Conservation (phyloP, 2,888 invertebrate genomes). For the Apotomis betuletana region DNA sequence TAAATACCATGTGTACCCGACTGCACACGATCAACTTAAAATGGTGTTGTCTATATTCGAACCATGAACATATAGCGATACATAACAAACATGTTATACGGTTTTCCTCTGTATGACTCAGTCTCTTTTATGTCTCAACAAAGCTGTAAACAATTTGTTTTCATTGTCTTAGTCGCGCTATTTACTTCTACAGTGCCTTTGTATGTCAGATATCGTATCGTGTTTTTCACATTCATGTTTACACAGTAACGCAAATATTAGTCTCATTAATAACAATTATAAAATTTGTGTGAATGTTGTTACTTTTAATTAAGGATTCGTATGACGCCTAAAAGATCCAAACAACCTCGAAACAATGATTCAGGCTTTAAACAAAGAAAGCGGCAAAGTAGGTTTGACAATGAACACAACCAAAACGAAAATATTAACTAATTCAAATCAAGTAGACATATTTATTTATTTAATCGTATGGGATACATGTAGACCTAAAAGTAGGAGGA, state of each 20-base stretch:
- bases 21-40: no score
- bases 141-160: not conserved
- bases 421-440: no score
- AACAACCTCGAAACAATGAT: no score
- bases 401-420: no score
- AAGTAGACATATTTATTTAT: no score
- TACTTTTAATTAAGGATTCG: not conserved
- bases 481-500: no score
- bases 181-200: not conserved
- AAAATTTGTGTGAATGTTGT: not conserved
- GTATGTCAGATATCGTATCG: constrained; percentile 1
- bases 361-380: no score
- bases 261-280: not conserved
- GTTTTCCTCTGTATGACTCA: not conserved
- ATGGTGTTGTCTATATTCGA: no score
- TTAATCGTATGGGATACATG: no score
- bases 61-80: not conserved
- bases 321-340: not conserved
- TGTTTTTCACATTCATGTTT: constrained; percentile 3
- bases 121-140: not conserved
- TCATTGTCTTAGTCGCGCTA: not conserved
- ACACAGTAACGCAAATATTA: constrained; percentile 6
- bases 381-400: no score
- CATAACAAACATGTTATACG: not conserved
- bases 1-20: no score